Evolutionary conservation across 2,113 vertebrate species (phyloP).

Genomic region (Macaca mulatta): DNA sequence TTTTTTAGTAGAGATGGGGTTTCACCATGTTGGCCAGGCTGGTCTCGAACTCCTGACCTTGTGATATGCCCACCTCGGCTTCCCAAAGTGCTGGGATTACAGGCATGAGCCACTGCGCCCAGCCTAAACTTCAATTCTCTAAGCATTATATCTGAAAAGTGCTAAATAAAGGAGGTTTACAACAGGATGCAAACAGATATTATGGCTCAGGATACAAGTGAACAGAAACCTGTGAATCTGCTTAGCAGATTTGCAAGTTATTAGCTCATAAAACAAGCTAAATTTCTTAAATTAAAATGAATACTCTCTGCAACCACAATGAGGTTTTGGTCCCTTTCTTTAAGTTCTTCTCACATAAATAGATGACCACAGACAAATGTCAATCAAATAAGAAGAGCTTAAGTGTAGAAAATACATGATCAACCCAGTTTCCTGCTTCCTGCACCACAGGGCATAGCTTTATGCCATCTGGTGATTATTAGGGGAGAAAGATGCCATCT

Average conservation of each 20-base stretch:
- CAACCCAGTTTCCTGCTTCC: slow-evolving; percentile 66
- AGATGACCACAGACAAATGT: neutral
- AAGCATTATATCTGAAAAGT: neutral
- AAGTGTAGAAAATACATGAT: slow-evolving; percentile 47
- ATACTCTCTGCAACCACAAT: neutral
- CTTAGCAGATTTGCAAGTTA: neutral
- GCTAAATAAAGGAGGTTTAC: neutral
- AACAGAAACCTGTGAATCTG: neutral
- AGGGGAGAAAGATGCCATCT: slow-evolving; percentile 62
- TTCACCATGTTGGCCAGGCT: too few relatives aligned
- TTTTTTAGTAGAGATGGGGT: too few relatives aligned
- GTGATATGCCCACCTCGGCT: too few relatives aligned
- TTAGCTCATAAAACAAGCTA: neutral
- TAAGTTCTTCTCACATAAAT: neutral
- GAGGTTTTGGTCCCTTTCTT: neutral
- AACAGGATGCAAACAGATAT: neutral
- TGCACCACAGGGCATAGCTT: slow-evolving; percentile 29
- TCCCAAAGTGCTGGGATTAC: too few relatives aligned
- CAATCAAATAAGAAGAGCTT: slow-evolving; percentile 48
- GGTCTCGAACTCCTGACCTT: too few relatives aligned
- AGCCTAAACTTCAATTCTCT: neutral
- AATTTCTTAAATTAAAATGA: neutral
- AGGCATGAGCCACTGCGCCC: too few relatives aligned
- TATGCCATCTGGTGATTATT: slow-evolving; percentile 67
- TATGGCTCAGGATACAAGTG: neutral